Conservation (phyloP, 2,888 invertebrate genomes). For the Leptopilina myrica region DNA sequence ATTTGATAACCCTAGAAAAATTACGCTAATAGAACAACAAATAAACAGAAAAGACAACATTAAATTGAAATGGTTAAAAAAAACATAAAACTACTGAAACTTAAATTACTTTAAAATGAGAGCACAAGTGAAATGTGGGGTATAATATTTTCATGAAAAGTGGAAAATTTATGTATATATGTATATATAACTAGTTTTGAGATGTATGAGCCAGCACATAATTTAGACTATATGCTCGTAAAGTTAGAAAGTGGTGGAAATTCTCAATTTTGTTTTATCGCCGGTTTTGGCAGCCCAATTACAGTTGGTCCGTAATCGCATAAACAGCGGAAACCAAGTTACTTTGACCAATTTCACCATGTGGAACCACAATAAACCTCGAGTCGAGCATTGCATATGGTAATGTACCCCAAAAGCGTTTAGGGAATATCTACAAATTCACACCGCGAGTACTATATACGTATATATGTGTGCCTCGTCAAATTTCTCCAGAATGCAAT, state of each 20-base stretch:
- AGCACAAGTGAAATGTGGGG: background rate
- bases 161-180: background rate
- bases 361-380: slow-evolving; percentile 24
- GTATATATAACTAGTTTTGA: too few relatives aligned
- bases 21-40: too few relatives aligned
- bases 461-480: background rate
- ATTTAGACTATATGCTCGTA: background rate
- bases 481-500: slow-evolving; percentile 6
- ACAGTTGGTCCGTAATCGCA: slow-evolving; percentile 23
- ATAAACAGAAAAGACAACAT: too few relatives aligned
- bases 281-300: slow-evolving; percentile 2
- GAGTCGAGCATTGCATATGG: slow-evolving; percentile 29
- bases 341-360: slow-evolving; percentile 26
- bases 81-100: background rate
- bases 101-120: too few relatives aligned
- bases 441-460: too few relatives aligned
- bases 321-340: slow-evolving; percentile 25
- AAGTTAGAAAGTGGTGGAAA: slow-evolving; percentile 9
- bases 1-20: too few relatives aligned
- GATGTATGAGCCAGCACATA: background rate
- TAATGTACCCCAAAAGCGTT: slow-evolving; percentile 5
- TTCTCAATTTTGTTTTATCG: slow-evolving; percentile 42
- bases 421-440: slow-evolving; percentile 29
- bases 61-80: background rate
- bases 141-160: background rate